phyloP scores from a whole-genome alignment of 2,888 invertebrate genomes.

The Phrixothrix hirtus region DNA sequence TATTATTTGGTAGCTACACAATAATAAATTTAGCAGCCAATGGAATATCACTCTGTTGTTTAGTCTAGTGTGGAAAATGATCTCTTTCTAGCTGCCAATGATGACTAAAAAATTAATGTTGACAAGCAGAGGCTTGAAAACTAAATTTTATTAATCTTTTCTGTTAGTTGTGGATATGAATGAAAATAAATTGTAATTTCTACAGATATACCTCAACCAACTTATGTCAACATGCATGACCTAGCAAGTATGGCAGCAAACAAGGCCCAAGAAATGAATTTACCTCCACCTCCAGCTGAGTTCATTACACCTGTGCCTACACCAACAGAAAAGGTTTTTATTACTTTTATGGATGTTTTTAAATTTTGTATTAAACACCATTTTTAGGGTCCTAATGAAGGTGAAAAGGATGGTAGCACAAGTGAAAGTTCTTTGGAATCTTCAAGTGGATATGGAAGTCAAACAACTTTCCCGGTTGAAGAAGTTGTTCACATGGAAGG shows the following conservation, averaged over 20 bases:
- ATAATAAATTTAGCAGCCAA: no score
- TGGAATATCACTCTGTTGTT: no score
- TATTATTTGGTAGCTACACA: no score
- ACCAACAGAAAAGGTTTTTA: constrained; percentile 59
- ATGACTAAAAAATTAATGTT: not conserved
- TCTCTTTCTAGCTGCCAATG: no score
- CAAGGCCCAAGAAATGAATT: constrained; percentile 67
- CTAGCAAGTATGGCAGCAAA: constrained; percentile 79
- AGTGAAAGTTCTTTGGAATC: constrained; percentile 77
- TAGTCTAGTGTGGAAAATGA: no score
- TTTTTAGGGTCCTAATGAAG: constrained; percentile 45
- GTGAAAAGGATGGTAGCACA: constrained; percentile 63
- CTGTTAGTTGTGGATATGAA: no score
- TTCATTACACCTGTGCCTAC: constrained; percentile 47
- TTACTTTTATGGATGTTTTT: not conserved
- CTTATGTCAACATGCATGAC: constrained; percentile 92
- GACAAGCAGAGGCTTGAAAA: not conserved
- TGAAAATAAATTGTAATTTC: not conserved
- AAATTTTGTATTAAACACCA: not conserved
- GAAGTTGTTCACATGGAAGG: constrained; percentile 55
- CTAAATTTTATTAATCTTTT: no score
- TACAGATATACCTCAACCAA: constrained; percentile 69
- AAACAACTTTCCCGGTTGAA: constrained; percentile 69
- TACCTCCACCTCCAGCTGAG: constrained; percentile 62
- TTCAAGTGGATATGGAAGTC: constrained; percentile 77